A percentile compares a stretch with the other conserved stretches of the same genome.
phyloP scores from a whole-genome alignment of 2,113 vertebrate genomes.

The Eublepharis macularius region DNA sequence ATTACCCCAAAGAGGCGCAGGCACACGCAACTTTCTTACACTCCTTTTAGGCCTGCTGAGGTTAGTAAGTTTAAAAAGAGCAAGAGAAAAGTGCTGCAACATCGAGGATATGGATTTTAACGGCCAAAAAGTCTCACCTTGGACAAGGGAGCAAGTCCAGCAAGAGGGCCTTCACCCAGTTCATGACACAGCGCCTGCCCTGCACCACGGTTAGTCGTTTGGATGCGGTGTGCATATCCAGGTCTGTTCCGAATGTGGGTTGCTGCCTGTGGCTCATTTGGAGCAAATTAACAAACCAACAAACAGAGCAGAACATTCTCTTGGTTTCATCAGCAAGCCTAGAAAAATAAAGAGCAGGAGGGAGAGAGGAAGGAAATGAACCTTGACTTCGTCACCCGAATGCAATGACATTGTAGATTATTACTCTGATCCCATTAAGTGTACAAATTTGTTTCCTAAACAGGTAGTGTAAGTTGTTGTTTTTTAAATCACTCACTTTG shows the following conservation, averaged over 20 bases:
- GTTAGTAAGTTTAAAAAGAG: too few species aligned
- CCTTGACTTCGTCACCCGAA: constrained; percentile 51
- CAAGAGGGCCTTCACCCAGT: neutral
- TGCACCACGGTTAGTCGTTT: neutral
- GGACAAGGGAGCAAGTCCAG: neutral
- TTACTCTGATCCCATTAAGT: constrained; percentile 60
- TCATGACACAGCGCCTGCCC: too few species aligned
- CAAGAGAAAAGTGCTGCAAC: too few species aligned
- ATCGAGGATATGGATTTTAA: too few species aligned
- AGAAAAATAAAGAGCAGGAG: neutral
- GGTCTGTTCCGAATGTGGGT: neutral
- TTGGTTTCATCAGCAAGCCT: neutral
- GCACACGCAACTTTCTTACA: too few species aligned
- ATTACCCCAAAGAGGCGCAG: too few species aligned
- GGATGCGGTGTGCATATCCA: neutral
- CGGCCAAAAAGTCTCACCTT: neutral
- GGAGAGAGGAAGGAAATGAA: constrained; percentile 24
- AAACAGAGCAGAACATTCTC: constrained; percentile 3
- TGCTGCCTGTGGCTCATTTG: neutral
- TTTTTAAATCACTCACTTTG: constrained; percentile 27
- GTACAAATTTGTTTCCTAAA: constrained; percentile 52
- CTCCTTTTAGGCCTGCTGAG: too few species aligned
- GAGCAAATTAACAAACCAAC: neutral
- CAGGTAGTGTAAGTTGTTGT: constrained; percentile 24
- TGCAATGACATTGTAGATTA: constrained; percentile 50